phyloP scores from a whole-genome alignment of 2,888 invertebrate species.

The Pachymerium ferrugineum region DNA sequence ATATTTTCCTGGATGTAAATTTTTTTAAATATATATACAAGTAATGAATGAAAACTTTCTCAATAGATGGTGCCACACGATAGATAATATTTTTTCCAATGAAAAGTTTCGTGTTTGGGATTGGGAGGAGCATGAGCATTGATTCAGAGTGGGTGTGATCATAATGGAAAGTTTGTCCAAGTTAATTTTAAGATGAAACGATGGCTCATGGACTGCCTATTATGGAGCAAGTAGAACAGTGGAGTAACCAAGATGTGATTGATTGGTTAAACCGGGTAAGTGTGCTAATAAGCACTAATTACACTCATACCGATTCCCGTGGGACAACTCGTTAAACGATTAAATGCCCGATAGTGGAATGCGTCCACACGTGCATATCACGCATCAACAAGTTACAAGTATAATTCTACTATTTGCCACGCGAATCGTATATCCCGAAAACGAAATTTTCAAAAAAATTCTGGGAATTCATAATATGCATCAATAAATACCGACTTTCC shows the following conservation, averaged over 20 bases:
- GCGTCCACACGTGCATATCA: no score
- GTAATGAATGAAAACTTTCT: no score
- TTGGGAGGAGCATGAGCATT: neutral
- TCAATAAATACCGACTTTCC: no score
- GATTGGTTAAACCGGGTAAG: conserved; percentile 6
- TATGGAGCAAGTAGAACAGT: neutral
- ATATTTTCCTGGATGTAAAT: neutral
- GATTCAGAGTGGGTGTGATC: neutral
- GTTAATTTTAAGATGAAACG: neutral
- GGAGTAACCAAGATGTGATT: neutral
- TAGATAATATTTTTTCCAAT: no score
- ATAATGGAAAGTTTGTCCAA: neutral
- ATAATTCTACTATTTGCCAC: no score
- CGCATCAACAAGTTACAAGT: no score
- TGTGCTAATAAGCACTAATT: neutral
- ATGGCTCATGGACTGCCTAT: neutral
- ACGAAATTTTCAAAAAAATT: no score
- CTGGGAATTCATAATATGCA: no score
- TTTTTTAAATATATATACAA: no score
- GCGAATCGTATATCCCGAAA: no score
- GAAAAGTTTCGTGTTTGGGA: neutral
- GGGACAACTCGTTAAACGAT: neutral
- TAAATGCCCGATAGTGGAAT: no score
- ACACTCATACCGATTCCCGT: neutral
- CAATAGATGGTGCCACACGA: no score